Base-by-base conservation (phyloP, 2,888 invertebrate genomes). In the Nomada ferruginata region DNA sequence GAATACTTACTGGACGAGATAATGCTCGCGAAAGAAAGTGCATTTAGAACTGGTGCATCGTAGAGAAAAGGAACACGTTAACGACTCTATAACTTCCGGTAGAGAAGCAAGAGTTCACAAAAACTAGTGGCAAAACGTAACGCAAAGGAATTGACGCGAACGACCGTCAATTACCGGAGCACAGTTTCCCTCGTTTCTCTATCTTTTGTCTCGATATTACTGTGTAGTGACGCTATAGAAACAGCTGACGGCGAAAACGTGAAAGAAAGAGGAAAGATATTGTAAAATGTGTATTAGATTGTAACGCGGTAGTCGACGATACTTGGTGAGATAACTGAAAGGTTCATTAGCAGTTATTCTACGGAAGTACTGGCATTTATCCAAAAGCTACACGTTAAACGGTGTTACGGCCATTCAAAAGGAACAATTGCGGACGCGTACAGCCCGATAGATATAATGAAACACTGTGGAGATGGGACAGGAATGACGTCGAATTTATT, bases 291-390 rank as follows among this genome's bases (percentile, higher is more conserved):
- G 20, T 36, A 18, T 60, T 18, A 20, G 42, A 59, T 59, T 15
- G 44, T 1, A 10, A 5, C 0, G 26, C 5, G 29, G 55, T 23
- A 18, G 20, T 42, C n/a, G 13, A 29, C 26, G 69, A 69, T 44
- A 44, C 44, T 15, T 3, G 57, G 5, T 7, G n/a, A 44, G 57
- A 59, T 69, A 59, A 59, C 47, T 20, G 69, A 47, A 59, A 57
- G 59, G 29, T 47, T 69, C 59, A 29, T 69, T 47, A 69, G 69
- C 57, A 69, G 68, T 57, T 68, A 68, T 57, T 55, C 44, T 13
- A 13, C 1, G 57, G 47, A 59, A 69, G 44, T 11, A 15, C 26
- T 50, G 69, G 29, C 59, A n/a, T 47, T 44, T 2, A 47, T 29
- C 69, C 69, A 59, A 70, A 15, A 70, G 59, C 20, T 15, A 50